Evolutionary conservation across 92 coral and sea anemone species (phyloP).

Genomic region (Heteractis magnifica): DNA sequence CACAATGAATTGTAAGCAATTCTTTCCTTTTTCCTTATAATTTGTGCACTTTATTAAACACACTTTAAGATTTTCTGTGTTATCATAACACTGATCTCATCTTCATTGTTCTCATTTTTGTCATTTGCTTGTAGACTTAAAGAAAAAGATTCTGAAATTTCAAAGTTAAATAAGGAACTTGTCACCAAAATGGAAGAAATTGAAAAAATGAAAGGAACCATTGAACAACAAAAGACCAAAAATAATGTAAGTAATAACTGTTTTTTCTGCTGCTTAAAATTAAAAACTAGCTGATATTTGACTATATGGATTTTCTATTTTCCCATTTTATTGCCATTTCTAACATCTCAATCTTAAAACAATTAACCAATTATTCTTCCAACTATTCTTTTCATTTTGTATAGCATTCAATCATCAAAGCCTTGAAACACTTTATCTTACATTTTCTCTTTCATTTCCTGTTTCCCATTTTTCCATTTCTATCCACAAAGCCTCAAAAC

Average conservation of each 20-base stretch:
- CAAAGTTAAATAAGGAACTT: slow-evolving; percentile 59
- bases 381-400: neutral
- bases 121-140: slow-evolving; percentile 44
- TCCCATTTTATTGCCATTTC: neutral
- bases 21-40: no score
- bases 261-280: neutral
- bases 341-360: no score
- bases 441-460: neutral
- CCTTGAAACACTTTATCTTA: neutral
- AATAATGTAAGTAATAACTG: slow-evolving; percentile 62
- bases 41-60: neutral
- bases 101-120: neutral
- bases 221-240: slow-evolving; percentile 69
- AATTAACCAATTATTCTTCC: neutral
- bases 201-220: slow-evolving; percentile 49
- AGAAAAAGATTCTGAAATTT: slow-evolving; percentile 67
- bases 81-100: neutral
- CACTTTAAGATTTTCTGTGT: neutral
- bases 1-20: slow-evolving; percentile 11
- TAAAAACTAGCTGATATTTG: no score
- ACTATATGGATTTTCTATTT: neutral
- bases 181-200: slow-evolving; percentile 72
- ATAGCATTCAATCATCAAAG: no score
- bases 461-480: neutral
- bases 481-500: neutral